Percentiles rank a stretch among this genome's conserved stretches.
Evolutionary conservation across 2,113 vertebrate species (phyloP).

Genomic region (Romanogobio albipinnatus): DNA sequence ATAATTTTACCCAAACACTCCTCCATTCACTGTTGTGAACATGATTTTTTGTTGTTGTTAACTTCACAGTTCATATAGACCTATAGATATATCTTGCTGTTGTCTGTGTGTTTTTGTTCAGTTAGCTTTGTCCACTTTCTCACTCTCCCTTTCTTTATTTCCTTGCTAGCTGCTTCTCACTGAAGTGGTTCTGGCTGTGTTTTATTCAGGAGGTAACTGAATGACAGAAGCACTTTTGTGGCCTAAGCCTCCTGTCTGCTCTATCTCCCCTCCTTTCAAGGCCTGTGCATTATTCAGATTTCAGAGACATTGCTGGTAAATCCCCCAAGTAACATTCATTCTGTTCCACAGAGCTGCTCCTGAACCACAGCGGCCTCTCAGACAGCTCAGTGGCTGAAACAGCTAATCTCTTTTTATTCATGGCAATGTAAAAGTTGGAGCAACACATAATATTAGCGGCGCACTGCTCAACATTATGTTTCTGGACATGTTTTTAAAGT

Average conservation of each 20-base stretch:
- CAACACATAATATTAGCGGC: slow-evolving; percentile 4
- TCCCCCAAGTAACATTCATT: slow-evolving; percentile 46
- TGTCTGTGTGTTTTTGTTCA: neutral
- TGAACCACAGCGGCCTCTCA: slow-evolving; percentile 10
- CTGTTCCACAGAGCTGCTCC: slow-evolving; percentile 46
- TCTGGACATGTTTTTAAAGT: slow-evolving; percentile 34
- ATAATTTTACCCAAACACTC: too few species aligned
- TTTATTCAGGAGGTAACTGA: slow-evolving; percentile 45
- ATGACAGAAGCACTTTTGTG: slow-evolving; percentile 17
- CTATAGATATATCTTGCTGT: too few species aligned
- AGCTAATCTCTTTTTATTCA: slow-evolving; percentile 23
- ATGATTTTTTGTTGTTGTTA: neutral
- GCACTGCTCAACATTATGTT: neutral
- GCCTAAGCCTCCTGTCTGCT: slow-evolving; percentile 27
- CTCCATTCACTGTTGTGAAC: neutral
- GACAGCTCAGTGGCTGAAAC: neutral
- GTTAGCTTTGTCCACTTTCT: slow-evolving; percentile 3
- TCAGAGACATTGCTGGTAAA: slow-evolving; percentile 46
- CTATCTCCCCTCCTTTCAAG: slow-evolving; percentile 15
- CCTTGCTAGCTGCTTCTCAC: neutral
- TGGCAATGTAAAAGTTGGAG: neutral
- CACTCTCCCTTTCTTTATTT: slow-evolving; percentile 19
- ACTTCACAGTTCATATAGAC: neutral
- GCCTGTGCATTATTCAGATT: slow-evolving; percentile 58
- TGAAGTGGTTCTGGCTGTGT: slow-evolving; percentile 37